These are phyloP conservation scores for Irena cyanogastra DNA, from an alignment of 2,113 vertebrate genomes.

Conservation along the genomic window DNA sequence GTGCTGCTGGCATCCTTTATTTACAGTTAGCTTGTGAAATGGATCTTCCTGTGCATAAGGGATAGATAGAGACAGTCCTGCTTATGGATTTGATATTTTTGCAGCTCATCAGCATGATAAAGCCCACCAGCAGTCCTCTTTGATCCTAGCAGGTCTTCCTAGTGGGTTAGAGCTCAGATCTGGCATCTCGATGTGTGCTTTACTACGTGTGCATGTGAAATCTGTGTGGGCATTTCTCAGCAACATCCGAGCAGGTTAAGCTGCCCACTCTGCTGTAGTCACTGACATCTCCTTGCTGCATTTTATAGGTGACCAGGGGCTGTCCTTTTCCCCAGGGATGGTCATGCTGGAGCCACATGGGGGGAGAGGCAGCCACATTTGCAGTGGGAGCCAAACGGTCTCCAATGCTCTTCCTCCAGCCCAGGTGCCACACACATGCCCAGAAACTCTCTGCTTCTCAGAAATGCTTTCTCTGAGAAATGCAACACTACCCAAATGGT, in stretches of 20 bases:
- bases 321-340: neutral
- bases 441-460: neutral
- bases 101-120: no score
- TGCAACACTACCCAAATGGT: neutral
- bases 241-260: neutral
- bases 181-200: rapidly evolving
- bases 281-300: rapidly evolving
- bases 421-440: rapidly evolving
- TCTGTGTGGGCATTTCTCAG: neutral
- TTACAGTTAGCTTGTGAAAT: neutral
- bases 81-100: neutral
- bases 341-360: neutral
- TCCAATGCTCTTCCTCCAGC: neutral
- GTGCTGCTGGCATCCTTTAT: neutral
- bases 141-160: neutral
- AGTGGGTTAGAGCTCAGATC: neutral
- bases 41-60: neutral
- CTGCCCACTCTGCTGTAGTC: neutral
- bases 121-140: neutral
- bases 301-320: neutral
- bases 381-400: neutral
- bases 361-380: neutral
- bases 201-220: neutral
- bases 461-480: neutral
- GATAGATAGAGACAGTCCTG: neutral